phyloP scores from a whole-genome alignment of 1,140 invertebrate species.

The Trichomalopsis sarcophagae region DNA sequence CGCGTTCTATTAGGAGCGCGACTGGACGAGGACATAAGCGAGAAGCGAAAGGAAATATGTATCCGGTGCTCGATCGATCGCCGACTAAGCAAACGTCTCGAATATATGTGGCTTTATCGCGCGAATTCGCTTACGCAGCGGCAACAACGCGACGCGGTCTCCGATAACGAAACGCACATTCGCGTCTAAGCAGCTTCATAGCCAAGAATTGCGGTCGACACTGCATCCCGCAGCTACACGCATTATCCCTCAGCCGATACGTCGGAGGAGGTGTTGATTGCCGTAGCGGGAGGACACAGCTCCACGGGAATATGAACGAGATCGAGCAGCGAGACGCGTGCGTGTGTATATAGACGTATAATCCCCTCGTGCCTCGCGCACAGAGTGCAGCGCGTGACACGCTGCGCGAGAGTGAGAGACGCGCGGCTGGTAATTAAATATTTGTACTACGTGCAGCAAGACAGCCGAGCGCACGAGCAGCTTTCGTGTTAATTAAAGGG shows the following conservation, averaged over 20 bases:
- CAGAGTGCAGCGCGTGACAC: background rate
- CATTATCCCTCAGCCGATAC: background rate
- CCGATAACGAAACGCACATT: too few relatives aligned
- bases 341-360: background rate
- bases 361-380: background rate
- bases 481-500: conserved; percentile 65
- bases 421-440: conserved; percentile 65
- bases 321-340: conserved; percentile 45
- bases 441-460: conserved; percentile 59
- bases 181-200: background rate
- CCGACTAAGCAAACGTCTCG: too few relatives aligned
- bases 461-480: conserved; percentile 54
- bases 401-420: conserved; percentile 8
- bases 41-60: too few relatives aligned
- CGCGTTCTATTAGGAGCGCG: too few relatives aligned
- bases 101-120: too few relatives aligned
- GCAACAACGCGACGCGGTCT: too few relatives aligned
- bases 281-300: background rate
- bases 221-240: too few relatives aligned
- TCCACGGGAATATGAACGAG: conserved; percentile 42
- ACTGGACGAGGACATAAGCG: too few relatives aligned
- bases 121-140: too few relatives aligned
- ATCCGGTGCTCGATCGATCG: too few relatives aligned
- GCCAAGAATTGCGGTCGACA: background rate
- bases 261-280: conserved; percentile 22